Evolutionary conservation across 1,140 invertebrate species (phyloP).

Genomic region (Drosophila arizonae): DNA sequence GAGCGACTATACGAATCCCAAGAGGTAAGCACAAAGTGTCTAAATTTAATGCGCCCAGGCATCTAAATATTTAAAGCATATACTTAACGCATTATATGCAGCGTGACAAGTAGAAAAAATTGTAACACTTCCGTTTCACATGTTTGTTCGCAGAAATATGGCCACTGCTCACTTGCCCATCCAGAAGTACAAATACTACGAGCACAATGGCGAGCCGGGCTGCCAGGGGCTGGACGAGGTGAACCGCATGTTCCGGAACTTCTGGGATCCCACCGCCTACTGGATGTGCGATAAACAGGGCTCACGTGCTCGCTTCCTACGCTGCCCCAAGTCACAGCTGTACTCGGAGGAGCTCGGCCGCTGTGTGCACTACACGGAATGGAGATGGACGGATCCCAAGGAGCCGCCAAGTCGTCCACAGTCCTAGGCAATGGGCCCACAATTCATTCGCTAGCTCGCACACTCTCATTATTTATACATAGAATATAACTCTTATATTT

Average conservation of each 20-base stretch:
- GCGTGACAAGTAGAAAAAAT: slow-evolving; percentile 2
- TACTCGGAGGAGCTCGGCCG: slow-evolving; percentile 70
- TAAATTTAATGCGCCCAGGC: slow-evolving; percentile 21
- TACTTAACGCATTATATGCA: slow-evolving; percentile 3
- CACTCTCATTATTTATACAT: slow-evolving; percentile 18
- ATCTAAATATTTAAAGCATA: neutral
- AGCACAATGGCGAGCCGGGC: slow-evolving; percentile 75
- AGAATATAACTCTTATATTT: slow-evolving; percentile 12
- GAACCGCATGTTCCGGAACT: slow-evolving; percentile 77
- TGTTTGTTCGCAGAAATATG: slow-evolving; percentile 20
- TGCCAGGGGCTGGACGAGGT: slow-evolving; percentile 75
- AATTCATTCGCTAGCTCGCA: slow-evolving; percentile 9
- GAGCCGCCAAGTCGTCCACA: slow-evolving; percentile 77
- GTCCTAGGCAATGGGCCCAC: neutral
- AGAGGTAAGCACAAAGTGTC: slow-evolving; percentile 16
- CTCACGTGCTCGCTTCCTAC: slow-evolving; percentile 61
- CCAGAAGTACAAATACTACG: slow-evolving; percentile 63
- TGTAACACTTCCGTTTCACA: slow-evolving; percentile 12
- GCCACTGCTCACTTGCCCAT: slow-evolving; percentile 62
- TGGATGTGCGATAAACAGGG: slow-evolving; percentile 77
- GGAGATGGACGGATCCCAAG: slow-evolving; percentile 75
- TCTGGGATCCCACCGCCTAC: slow-evolving; percentile 79
- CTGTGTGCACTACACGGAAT: slow-evolving; percentile 71
- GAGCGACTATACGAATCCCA: neutral
- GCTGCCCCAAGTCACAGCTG: slow-evolving; percentile 65